Percentiles rank a stretch among this genome's conserved stretches.
These are phyloP conservation scores for Bemisia tabaci DNA, from an alignment of 1,140 invertebrate genomes.

Conservation along the genomic window DNA sequence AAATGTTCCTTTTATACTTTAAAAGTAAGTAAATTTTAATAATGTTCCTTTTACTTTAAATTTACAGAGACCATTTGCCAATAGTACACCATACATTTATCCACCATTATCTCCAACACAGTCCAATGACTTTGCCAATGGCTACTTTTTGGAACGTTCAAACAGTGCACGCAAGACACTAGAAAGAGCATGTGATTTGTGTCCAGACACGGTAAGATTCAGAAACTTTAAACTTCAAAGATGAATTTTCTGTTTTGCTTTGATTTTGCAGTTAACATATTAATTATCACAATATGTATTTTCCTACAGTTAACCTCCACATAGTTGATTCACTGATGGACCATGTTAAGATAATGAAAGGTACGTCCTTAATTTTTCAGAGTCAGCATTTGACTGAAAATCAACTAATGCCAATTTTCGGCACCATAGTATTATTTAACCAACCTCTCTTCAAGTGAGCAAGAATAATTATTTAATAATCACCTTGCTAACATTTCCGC, in stretches of 20 bases:
- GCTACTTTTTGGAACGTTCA: constrained; percentile 87
- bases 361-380: too few relatives aligned
- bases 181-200: constrained; percentile 66
- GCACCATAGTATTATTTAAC: too few relatives aligned
- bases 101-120: constrained; percentile 30
- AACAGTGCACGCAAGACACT: constrained; percentile 83
- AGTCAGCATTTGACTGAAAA: too few relatives aligned
- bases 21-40: background rate
- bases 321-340: too few relatives aligned
- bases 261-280: background rate
- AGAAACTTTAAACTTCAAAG: background rate
- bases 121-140: constrained; percentile 89
- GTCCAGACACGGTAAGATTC: constrained; percentile 56
- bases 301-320: too few relatives aligned
- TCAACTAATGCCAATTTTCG: too few relatives aligned
- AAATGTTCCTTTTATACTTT: too few relatives aligned
- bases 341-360: too few relatives aligned
- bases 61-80: constrained; percentile 6
- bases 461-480: too few relatives aligned
- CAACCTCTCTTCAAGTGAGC: too few relatives aligned
- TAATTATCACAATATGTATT: background rate
- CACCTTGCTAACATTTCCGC: too few relatives aligned
- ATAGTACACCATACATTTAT: constrained; percentile 1
- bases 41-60: background rate
- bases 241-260: background rate